Conservation (phyloP, 1,140 invertebrate species). For the Lysiphlebus fabarum region DNA sequence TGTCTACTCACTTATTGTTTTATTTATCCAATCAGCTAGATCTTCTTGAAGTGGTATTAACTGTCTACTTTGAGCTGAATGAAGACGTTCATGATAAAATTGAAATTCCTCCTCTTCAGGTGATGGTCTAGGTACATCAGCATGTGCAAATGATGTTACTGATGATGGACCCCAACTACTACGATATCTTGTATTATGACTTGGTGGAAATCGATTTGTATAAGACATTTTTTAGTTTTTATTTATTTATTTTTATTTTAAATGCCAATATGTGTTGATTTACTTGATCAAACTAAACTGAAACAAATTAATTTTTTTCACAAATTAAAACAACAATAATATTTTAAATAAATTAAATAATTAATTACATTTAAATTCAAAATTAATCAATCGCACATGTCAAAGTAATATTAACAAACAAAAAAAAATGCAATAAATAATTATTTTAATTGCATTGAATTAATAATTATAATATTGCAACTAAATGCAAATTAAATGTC, state of each 20-base stretch:
- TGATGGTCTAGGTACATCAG: constrained; percentile 60
- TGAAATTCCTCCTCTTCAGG: constrained; percentile 69
- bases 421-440: constrained; percentile 3
- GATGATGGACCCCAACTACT: constrained; percentile 66
- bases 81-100: constrained; percentile 72
- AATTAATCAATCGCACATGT: background rate
- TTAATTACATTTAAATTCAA: background rate
- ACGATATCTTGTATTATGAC: constrained; percentile 59
- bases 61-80: constrained; percentile 72
- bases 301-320: background rate
- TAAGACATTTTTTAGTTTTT: constrained; percentile 55
- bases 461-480: background rate
- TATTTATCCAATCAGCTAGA: constrained; percentile 83
- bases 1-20: constrained; percentile 69
- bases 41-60: constrained; percentile 81
- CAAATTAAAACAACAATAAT: background rate
- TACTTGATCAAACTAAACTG: background rate
- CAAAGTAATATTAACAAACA: background rate
- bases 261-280: background rate
- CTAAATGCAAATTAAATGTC: background rate
- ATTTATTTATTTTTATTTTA: background rate
- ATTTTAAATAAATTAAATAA: background rate
- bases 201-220: constrained; percentile 60
- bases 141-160: constrained; percentile 57
- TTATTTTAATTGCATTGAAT: background rate